These are phyloP conservation scores for Apantesis nais DNA, from an alignment of 2,888 invertebrate genomes.

Conservation along the genomic window DNA sequence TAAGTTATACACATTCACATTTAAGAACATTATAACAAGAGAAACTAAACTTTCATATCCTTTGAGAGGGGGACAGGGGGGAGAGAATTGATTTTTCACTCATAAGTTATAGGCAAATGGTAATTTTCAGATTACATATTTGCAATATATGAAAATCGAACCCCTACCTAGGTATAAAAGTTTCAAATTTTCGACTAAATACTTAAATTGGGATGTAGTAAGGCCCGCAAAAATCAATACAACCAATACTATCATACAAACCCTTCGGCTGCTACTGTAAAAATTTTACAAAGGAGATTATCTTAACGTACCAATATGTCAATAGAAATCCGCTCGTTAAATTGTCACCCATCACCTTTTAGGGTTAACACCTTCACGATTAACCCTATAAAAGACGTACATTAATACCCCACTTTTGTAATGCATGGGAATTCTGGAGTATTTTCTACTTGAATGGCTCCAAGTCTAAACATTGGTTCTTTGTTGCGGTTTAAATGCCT, in stretches of 20 bases:
- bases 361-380: conserved; percentile 66
- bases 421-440: conserved; percentile 74
- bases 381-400: conserved; percentile 61
- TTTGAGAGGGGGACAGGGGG: too few species aligned
- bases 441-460: conserved; percentile 73
- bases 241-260: conserved; percentile 15
- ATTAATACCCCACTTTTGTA: conserved; percentile 53
- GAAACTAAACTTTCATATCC: neutral
- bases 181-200: neutral
- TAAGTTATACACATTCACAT: neutral
- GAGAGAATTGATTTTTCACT: too few species aligned
- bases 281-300: conserved; percentile 42
- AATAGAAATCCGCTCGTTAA: conserved; percentile 56
- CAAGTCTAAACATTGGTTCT: conserved; percentile 71
- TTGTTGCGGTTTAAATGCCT: conserved; percentile 62
- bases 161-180: neutral
- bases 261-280: conserved; percentile 25
- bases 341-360: conserved; percentile 66
- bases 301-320: conserved; percentile 59
- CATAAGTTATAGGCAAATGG: neutral
- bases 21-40: neutral
- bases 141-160: neutral
- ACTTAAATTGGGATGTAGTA: conserved; percentile 30
- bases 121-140: neutral
- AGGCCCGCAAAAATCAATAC: conserved; percentile 14